A percentile compares a stretch with the other conserved stretches of the same genome.
Evolutionary conservation across 1,140 invertebrate genomes (phyloP).

Genomic region (Steinernema feltiae): DNA sequence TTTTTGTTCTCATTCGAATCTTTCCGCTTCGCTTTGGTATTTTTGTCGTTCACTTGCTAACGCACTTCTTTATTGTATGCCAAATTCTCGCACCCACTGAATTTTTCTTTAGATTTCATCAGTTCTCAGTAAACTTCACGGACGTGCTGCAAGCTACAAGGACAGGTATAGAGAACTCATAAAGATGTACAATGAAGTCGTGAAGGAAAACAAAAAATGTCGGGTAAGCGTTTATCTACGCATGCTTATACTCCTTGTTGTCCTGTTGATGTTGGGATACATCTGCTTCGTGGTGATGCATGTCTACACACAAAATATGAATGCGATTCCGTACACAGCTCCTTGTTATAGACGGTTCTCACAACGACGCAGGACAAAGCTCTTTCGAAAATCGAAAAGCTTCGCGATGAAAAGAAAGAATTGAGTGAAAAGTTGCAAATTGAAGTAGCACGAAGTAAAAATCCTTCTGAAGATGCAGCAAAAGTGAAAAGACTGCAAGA

Average conservation of each 20-base stretch:
- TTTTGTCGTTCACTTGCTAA: neutral
- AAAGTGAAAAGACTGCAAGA: constrained; percentile 20
- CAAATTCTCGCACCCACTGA: neutral
- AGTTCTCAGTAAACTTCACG: neutral
- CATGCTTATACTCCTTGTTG: neutral
- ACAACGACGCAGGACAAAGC: constrained; percentile 18
- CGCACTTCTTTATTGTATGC: neutral
- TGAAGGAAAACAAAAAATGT: constrained; percentile 7
- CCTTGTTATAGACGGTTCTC: neutral
- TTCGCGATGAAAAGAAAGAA: constrained; percentile 11
- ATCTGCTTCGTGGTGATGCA: neutral
- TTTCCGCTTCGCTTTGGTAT: neutral
- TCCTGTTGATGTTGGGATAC: neutral
- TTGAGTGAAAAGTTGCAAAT: constrained; percentile 12
- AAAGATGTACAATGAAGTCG: constrained; percentile 17
- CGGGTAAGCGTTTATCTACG: neutral
- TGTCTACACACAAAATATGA: neutral
- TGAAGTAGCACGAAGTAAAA: neutral
- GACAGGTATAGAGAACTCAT: constrained; percentile 16
- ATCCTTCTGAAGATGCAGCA: constrained; percentile 9
- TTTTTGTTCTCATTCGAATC: neutral
- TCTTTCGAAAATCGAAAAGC: constrained; percentile 22
- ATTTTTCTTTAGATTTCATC: constrained; percentile 8
- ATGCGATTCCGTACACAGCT: neutral
- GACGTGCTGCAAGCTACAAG: constrained; percentile 18